These are phyloP conservation scores for Lasius fuliginosus DNA, from an alignment of 2,888 invertebrate genomes.

Conservation along the genomic window DNA sequence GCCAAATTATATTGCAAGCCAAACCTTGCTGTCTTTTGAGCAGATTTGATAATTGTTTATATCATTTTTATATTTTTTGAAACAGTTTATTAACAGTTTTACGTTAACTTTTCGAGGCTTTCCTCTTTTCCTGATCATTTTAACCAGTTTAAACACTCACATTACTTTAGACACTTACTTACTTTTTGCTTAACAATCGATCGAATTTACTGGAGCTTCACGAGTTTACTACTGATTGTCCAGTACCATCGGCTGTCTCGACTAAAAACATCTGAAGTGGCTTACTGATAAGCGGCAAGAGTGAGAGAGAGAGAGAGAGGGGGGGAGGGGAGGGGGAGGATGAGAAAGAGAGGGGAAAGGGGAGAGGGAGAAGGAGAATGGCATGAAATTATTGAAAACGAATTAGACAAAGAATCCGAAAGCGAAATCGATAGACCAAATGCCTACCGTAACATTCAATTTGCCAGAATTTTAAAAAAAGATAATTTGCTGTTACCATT, in stretches of 20 bases:
- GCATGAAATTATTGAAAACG: background rate
- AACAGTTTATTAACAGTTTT: background rate
- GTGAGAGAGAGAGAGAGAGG: no score
- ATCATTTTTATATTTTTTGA: background rate
- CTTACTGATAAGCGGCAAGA: no score
- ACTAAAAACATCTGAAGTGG: no score
- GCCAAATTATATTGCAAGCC: background rate
- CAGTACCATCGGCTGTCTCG: no score
- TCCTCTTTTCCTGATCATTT: background rate
- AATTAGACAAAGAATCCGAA: background rate
- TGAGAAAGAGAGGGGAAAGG: no score
- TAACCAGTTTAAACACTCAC: background rate
- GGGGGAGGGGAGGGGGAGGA: no score
- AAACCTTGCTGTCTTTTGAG: background rate
- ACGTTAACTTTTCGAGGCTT: background rate
- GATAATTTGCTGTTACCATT: background rate
- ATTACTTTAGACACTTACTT: no score
- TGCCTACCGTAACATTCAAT: background rate
- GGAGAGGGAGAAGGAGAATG: background rate
- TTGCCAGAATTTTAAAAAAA: background rate
- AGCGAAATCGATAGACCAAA: background rate
- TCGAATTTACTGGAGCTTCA: no score
- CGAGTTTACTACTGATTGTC: no score
- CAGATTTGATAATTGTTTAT: background rate
- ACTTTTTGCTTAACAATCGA: no score